Percentiles rank a stretch among this genome's conserved stretches.
phyloP scores from a whole-genome alignment of 1,140 invertebrate genomes.

The Manduca sexta region DNA sequence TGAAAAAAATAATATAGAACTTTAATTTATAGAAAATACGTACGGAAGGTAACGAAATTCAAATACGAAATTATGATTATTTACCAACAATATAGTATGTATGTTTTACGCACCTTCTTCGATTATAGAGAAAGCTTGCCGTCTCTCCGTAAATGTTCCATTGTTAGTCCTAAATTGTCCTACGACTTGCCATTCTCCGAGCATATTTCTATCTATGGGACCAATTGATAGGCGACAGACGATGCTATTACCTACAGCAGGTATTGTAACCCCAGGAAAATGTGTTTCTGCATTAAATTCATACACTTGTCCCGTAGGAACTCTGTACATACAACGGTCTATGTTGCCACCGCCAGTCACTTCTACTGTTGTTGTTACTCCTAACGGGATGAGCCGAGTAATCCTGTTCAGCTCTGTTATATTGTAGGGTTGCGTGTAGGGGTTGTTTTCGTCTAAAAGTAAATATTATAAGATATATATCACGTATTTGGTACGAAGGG shows the following conservation, averaged over 20 bases:
- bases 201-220: constrained; percentile 15
- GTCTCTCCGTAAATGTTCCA: constrained; percentile 10
- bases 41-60: too few relatives aligned
- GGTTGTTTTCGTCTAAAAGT: constrained; percentile 20
- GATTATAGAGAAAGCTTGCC: constrained; percentile 13
- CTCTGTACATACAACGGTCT: constrained; percentile 13
- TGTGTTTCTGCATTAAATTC: background rate
- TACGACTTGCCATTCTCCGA: constrained; percentile 21
- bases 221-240: constrained; percentile 10
- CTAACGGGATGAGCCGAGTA: constrained; percentile 12
- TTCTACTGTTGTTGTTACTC: constrained; percentile 5
- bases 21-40: too few relatives aligned
- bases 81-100: too few relatives aligned
- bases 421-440: constrained; percentile 24
- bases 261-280: constrained; percentile 4
- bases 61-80: too few relatives aligned
- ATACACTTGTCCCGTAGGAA: constrained; percentile 10
- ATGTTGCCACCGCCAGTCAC: constrained; percentile 8
- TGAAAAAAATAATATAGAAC: too few relatives aligned
- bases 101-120: constrained; percentile 23
- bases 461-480: too few relatives aligned
- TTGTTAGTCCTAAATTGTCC: constrained; percentile 24
- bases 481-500: too few relatives aligned
- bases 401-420: constrained; percentile 8
- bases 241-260: background rate